Conservation (phyloP, 2,113 vertebrate species). For the Embiotoca jacksoni region DNA sequence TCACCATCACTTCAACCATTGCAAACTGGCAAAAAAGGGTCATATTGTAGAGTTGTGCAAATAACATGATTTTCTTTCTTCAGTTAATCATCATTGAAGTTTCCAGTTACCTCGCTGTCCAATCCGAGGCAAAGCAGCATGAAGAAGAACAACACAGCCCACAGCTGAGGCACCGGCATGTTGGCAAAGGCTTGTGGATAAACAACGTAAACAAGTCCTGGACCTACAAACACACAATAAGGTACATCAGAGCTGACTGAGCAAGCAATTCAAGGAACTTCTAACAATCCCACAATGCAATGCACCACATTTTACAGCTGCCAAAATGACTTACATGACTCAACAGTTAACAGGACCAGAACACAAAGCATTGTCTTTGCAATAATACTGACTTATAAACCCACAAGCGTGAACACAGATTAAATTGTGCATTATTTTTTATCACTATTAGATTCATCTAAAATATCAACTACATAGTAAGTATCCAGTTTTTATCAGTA, state of each 20-base stretch:
- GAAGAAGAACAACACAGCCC: slow-evolving; percentile 85
- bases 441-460: no score
- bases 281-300: not conserved
- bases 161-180: slow-evolving; percentile 84
- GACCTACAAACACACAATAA: slow-evolving; percentile 66
- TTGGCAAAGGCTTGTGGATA: slow-evolving; percentile 86
- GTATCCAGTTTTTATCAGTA: not conserved
- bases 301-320: no score
- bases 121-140: slow-evolving; percentile 85
- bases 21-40: slow-evolving; percentile 77
- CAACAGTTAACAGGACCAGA: no score
- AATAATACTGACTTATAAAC: no score
- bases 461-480: no score
- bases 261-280: not conserved
- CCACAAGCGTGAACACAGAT: no score
- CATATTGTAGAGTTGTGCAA: not conserved
- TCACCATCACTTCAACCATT: slow-evolving; percentile 87
- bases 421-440: no score
- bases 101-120: slow-evolving; percentile 81
- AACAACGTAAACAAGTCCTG: slow-evolving; percentile 83
- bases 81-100: not conserved
- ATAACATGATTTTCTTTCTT: not conserved
- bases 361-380: no score
- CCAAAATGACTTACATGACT: not conserved
- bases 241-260: not conserved